phyloP scores from a whole-genome alignment of 2,888 invertebrate species.

The Anthophora plumipes region DNA sequence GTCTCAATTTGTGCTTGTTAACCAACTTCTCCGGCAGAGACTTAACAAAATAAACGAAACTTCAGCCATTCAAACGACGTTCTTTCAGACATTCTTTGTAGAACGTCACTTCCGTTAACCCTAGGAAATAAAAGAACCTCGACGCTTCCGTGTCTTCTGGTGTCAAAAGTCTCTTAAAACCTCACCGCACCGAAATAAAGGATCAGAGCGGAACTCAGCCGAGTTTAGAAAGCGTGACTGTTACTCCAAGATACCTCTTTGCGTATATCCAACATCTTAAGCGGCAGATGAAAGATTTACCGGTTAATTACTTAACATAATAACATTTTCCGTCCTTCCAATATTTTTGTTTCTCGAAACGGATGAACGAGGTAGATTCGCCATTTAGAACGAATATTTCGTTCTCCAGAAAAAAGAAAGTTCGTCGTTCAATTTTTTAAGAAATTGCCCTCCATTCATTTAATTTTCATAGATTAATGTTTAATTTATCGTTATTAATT shows the following conservation, averaged over 20 bases:
- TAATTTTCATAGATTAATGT: too few species aligned
- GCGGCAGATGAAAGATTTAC: slow-evolving; percentile 41
- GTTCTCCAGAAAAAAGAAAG: too few species aligned
- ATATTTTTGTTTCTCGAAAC: not conserved
- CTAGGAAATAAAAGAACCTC: not conserved
- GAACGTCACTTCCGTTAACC: not conserved
- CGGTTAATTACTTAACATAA: slow-evolving; percentile 45
- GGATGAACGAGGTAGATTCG: too few species aligned
- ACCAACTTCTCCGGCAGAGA: too few species aligned
- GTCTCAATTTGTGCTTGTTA: too few species aligned
- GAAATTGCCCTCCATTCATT: too few species aligned
- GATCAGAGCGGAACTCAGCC: slow-evolving; percentile 40
- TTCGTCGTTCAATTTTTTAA: too few species aligned
- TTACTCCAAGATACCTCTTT: slow-evolving; percentile 41
- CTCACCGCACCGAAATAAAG: slow-evolving; percentile 44
- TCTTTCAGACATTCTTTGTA: not conserved
- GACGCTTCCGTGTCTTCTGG: not conserved
- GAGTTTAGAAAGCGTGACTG: slow-evolving; percentile 71
- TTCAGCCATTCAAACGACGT: too few species aligned
- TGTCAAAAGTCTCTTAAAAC: slow-evolving; percentile 41
- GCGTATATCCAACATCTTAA: slow-evolving; percentile 35
- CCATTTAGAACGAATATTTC: too few species aligned
- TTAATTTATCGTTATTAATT: too few species aligned
- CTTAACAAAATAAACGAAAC: too few species aligned
- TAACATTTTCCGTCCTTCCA: not conserved